Evolutionary conservation across 2,797 vertebrate species (phyloP).

Genomic region (Thalassophryne amazonica): DNA sequence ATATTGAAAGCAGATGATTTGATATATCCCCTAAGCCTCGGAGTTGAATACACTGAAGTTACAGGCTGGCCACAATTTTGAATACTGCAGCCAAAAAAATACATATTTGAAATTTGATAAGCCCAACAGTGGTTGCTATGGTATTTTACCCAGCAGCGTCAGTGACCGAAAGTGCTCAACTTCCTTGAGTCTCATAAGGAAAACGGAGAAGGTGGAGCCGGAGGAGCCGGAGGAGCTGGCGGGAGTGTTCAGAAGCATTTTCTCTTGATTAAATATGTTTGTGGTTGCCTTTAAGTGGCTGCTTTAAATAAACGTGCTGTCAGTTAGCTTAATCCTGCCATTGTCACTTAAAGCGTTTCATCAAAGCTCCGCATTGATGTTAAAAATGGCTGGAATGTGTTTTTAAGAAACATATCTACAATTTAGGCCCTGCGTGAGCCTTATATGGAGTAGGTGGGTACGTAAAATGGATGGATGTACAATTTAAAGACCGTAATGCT

Average conservation of each 20-base stretch:
- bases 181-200: constrained; percentile 35
- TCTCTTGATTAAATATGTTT: constrained; percentile 23
- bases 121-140: constrained; percentile 45
- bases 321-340: no score
- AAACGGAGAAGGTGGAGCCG: constrained; percentile 28
- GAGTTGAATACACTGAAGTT: constrained; percentile 46
- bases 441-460: no score
- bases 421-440: no score
- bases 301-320: constrained; percentile 15
- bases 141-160: constrained; percentile 52
- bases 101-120: constrained; percentile 73
- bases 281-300: constrained; percentile 37
- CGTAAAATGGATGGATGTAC: no score
- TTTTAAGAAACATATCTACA: no score
- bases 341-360: constrained; percentile 27
- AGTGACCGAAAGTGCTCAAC: constrained; percentile 48
- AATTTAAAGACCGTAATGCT: no score
- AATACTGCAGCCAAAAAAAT: constrained; percentile 52
- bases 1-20: constrained; percentile 72
- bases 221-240: constrained; percentile 25
- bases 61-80: constrained; percentile 53
- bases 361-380: no score
- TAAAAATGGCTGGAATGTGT: no score
- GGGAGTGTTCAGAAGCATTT: constrained; percentile 19
- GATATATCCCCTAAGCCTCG: constrained; percentile 61